These are phyloP conservation scores for Bembecia ichneumoniformis DNA, from an alignment of 2,888 invertebrate species.

Conservation along the genomic window DNA sequence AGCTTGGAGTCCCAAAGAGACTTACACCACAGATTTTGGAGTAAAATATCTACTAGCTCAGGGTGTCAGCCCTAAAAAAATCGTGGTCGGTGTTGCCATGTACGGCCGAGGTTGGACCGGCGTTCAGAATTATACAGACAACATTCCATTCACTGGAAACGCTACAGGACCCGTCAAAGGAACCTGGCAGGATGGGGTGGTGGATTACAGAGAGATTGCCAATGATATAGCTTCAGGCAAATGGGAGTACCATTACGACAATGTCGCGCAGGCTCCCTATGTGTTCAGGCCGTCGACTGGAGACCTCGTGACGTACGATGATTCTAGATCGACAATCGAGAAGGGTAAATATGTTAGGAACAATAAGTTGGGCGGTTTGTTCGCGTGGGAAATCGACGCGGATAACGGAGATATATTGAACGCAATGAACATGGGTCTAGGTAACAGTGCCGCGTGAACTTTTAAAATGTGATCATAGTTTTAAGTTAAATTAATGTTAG, in stretches of 20 bases:
- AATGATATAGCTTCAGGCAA: constrained; percentile 52
- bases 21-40: constrained; percentile 65
- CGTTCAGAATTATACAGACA: constrained; percentile 42
- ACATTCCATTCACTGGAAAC: constrained; percentile 57
- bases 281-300: constrained; percentile 58
- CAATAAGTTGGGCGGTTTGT: constrained; percentile 59
- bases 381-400: constrained; percentile 65
- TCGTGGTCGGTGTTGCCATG: constrained; percentile 63
- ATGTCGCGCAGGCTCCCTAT: constrained; percentile 58
- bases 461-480: constrained; percentile 1
- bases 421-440: constrained; percentile 63
- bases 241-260: constrained; percentile 63
- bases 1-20: constrained; percentile 54
- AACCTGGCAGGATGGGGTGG: constrained; percentile 65
- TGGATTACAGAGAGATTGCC: constrained; percentile 61
- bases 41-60: constrained; percentile 56
- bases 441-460: constrained; percentile 35
- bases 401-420: constrained; percentile 63
- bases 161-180: constrained; percentile 61
- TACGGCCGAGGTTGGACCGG: constrained; percentile 67
- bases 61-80: constrained; percentile 59
- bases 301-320: constrained; percentile 59
- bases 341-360: constrained; percentile 63
- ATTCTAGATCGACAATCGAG: constrained; percentile 57
- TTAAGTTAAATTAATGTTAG: constrained; percentile 2